Evolutionary conservation across 2,888 invertebrate genomes (phyloP).

Genomic region (Andrena fulva): DNA sequence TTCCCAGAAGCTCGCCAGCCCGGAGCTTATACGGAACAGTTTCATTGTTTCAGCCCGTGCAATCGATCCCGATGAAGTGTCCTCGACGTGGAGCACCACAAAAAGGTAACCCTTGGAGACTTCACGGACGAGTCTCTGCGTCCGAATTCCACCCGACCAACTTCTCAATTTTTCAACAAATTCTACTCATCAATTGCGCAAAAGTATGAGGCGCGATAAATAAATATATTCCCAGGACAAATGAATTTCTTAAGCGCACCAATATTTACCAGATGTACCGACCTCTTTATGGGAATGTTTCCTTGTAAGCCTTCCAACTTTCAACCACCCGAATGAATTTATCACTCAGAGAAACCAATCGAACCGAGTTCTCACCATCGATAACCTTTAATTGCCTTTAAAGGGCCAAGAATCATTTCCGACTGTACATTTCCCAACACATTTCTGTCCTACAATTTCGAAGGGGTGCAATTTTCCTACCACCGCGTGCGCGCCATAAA

Average conservation of each 20-base stretch:
- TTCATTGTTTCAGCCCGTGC: not conserved
- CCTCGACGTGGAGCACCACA: not conserved
- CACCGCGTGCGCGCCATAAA: slow-evolving; percentile 10
- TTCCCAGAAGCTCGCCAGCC: slow-evolving; percentile 2
- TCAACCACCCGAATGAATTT: no score
- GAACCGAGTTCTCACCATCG: no score
- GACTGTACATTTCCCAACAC: slow-evolving; percentile 12
- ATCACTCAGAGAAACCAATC: no score
- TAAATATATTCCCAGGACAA: no score
- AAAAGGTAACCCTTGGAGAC: not conserved
- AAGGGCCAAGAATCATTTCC: not conserved
- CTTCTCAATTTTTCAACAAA: no score
- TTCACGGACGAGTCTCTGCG: not conserved
- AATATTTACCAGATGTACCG: no score
- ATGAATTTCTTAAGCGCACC: no score
- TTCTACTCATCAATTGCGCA: no score
- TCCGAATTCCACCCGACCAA: no score
- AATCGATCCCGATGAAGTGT: slow-evolving; percentile 4
- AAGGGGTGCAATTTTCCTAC: slow-evolving; percentile 10
- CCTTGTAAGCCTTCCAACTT: no score
- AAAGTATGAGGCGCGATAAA: no score
- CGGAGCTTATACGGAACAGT: not conserved
- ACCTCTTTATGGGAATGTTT: no score
- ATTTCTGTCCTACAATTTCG: not conserved
- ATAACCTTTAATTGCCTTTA: not conserved